Percentiles rank a stretch among this genome's conserved stretches.
phyloP scores from a whole-genome alignment of 2,888 invertebrate species.

The Euplagia quadripunctaria region DNA sequence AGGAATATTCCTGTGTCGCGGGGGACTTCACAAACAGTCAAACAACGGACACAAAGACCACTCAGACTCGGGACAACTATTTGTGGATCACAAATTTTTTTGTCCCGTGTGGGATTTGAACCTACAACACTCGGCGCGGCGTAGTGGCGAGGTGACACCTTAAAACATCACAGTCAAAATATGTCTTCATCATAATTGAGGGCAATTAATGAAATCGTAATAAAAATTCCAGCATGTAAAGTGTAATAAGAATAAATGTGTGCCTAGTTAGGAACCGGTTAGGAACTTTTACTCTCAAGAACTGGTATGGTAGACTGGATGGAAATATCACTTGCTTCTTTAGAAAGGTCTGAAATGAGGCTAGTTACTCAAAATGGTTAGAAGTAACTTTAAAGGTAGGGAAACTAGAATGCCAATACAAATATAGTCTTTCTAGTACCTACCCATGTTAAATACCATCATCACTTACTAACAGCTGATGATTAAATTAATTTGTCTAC shows the following conservation, averaged over 20 bases:
- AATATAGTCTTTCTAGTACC: neutral
- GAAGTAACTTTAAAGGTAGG: neutral
- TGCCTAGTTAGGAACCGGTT: neutral
- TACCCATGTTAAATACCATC: neutral
- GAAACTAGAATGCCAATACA: neutral
- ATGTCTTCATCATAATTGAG: neutral
- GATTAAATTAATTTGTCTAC: no score
- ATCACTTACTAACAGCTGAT: neutral
- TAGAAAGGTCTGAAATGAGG: neutral
- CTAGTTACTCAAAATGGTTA: neutral
- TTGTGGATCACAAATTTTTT: no score
- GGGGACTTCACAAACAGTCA: no score
- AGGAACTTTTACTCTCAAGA: neutral
- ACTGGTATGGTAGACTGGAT: neutral
- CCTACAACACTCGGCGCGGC: no score
- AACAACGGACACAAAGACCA: no score
- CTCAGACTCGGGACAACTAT: no score
- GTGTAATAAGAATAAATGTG: neutral
- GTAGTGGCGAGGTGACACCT: no score
- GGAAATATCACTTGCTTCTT: neutral
- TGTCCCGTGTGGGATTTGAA: no score
- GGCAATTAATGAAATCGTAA: neutral
- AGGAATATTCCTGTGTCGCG: no score
- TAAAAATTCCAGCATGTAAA: neutral
- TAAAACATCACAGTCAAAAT: neutral